A percentile compares a stretch with the other conserved stretches of the same genome.
phyloP scores from a whole-genome alignment of 2,797 vertebrate genomes.

The Gila robusta region DNA sequence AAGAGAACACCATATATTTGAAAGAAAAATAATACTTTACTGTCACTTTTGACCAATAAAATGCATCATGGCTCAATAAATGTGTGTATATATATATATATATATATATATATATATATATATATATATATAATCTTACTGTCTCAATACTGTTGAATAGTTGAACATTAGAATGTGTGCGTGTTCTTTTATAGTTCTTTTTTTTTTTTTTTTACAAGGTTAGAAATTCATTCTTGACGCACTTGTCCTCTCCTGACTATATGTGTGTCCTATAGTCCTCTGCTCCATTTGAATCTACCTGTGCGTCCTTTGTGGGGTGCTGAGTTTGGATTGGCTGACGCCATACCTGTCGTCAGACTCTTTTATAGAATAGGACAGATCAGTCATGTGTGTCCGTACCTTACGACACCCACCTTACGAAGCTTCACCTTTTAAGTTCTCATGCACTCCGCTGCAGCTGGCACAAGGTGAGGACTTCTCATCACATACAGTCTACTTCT shows the following conservation, averaged over 20 bases:
- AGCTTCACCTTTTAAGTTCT: slow-evolving; percentile 47
- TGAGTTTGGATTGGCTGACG: slow-evolving; percentile 43
- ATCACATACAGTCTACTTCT: slow-evolving; percentile 7
- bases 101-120: no score
- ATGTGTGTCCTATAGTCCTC: slow-evolving; percentile 6
- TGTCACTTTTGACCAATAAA: background rate
- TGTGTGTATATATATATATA: no score
- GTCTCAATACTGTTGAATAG: background rate
- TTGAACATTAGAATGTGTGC: background rate
- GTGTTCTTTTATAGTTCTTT: background rate
- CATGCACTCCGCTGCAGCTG: background rate
- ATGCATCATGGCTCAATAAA: background rate
- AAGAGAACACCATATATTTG: background rate
- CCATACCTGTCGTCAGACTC: slow-evolving; percentile 38
- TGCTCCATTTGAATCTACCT: slow-evolving; percentile 18
- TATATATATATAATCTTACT: background rate
- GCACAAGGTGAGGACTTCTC: slow-evolving; percentile 18
- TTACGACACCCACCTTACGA: slow-evolving; percentile 42
- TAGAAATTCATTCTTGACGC: background rate
- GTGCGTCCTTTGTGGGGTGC: background rate
- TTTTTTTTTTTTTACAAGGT: background rate
- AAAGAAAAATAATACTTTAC: background rate
- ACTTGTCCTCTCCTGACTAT: slow-evolving; percentile 15
- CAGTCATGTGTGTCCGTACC: slow-evolving; percentile 22
- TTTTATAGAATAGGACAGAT: slow-evolving; percentile 39